Evolutionary conservation across 2,888 invertebrate genomes (phyloP).

Genomic region (Mythimna loreyi): DNA sequence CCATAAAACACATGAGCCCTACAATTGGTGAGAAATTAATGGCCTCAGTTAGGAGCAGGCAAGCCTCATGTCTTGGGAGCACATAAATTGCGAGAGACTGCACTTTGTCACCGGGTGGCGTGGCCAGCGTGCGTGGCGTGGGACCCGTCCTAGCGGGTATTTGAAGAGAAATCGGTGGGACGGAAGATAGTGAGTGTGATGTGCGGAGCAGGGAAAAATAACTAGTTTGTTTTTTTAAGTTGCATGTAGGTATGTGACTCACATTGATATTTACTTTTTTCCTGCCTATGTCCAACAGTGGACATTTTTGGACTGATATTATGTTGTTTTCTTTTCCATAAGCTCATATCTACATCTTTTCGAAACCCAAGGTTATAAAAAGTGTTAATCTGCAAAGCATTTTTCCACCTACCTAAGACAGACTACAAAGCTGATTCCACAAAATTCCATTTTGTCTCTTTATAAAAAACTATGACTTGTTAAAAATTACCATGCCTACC

Average conservation of each 20-base stretch:
- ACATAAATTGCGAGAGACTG: conserved; percentile 48
- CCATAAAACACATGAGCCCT: conserved; percentile 33
- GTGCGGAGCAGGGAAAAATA: neutral
- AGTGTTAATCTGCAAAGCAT: too few species aligned
- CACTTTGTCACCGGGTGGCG: conserved; percentile 53
- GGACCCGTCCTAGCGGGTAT: neutral
- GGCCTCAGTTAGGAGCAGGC: conserved; percentile 40
- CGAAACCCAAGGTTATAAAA: neutral
- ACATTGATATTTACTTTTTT: too few species aligned
- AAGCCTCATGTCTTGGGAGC: conserved; percentile 34
- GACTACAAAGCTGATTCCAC: neutral
- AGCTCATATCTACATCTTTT: neutral
- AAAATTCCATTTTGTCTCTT: neutral
- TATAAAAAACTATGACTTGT: too few species aligned
- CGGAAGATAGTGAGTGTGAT: conserved; percentile 3
- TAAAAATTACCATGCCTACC: too few species aligned
- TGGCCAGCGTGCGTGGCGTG: conserved; percentile 40
- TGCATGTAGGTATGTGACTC: too few species aligned
- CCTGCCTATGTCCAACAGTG: too few species aligned
- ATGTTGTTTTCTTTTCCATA: too few species aligned
- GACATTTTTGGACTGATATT: too few species aligned
- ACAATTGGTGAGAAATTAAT: conserved; percentile 41
- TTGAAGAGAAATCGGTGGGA: conserved; percentile 23
- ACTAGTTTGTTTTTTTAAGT: neutral
- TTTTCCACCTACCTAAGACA: too few species aligned